A percentile compares a stretch with the other conserved stretches of the same genome.
These are phyloP conservation scores for Myocastor coypus DNA, from an alignment of 2,113 vertebrate species.

Conservation along the genomic window DNA sequence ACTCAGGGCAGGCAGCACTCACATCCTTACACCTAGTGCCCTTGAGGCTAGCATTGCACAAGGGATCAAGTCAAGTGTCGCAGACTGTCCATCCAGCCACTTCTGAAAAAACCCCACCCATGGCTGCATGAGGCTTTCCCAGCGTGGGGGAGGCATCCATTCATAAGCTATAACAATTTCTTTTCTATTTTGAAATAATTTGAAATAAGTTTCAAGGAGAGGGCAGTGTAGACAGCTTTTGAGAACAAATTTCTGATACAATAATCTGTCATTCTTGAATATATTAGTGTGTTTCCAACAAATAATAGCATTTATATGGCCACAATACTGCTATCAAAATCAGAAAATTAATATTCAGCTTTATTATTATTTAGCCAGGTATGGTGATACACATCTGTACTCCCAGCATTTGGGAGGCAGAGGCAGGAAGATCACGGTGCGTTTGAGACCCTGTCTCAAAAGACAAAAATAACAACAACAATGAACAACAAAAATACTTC, in stretches of 20 bases:
- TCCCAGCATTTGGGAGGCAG: too few relatives aligned
- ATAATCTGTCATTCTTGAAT: background rate
- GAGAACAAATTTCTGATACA: background rate
- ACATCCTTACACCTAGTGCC: too few relatives aligned
- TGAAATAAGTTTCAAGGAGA: background rate
- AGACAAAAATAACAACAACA: background rate
- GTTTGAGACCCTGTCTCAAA: background rate
- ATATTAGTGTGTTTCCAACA: background rate
- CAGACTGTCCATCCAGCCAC: too few relatives aligned
- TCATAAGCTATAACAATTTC: background rate
- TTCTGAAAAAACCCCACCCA: too few relatives aligned
- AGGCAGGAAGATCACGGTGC: too few relatives aligned
- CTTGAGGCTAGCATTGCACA: too few relatives aligned
- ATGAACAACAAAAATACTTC: background rate
- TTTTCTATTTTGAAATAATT: slow-evolving; percentile 33
- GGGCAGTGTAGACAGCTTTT: background rate
- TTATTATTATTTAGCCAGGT: background rate
- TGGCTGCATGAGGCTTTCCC: too few relatives aligned
- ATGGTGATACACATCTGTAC: too few relatives aligned
- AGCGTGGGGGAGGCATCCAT: too few relatives aligned
- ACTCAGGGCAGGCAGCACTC: too few relatives aligned
- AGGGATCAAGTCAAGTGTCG: too few relatives aligned
- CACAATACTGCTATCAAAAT: slow-evolving; percentile 7
- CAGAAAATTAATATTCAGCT: background rate
- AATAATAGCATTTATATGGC: background rate